Conservation (phyloP, 2,888 invertebrate genomes). For the Suillia variegata region DNA sequence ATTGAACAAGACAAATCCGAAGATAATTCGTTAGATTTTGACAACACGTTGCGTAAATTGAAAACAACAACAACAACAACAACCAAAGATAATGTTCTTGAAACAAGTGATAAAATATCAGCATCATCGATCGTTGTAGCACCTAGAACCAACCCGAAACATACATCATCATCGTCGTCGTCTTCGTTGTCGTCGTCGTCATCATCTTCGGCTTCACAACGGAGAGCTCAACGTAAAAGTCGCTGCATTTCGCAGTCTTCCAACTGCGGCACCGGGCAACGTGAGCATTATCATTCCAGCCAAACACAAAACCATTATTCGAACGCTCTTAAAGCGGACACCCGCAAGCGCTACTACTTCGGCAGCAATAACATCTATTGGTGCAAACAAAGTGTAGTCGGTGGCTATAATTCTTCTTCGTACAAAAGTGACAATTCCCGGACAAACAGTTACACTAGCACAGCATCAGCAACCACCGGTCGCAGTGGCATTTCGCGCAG, state of each 20-base stretch:
- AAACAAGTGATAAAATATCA: too few relatives aligned
- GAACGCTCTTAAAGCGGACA: slow-evolving; percentile 27
- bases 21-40: slow-evolving; percentile 22
- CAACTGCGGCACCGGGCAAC: slow-evolving; percentile 1
- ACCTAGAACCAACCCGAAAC: too few relatives aligned
- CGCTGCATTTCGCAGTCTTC: slow-evolving; percentile 38
- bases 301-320: too few relatives aligned
- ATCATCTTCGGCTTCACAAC: slow-evolving; percentile 1
- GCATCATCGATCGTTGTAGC: too few relatives aligned
- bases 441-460: not conserved
- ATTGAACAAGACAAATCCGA: slow-evolving; percentile 5
- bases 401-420: not conserved
- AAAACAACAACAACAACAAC: slow-evolving; percentile 14
- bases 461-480: not conserved
- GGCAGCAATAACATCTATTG: slow-evolving; percentile 52
- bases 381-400: slow-evolving; percentile 51
- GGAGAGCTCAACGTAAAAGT: slow-evolving; percentile 33
- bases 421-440: not conserved
- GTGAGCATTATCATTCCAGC: slow-evolving; percentile 3
- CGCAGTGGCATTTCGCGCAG: slow-evolving; percentile 39
- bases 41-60: slow-evolving; percentile 16
- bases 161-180: slow-evolving; percentile 12
- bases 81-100: slow-evolving; percentile 23
- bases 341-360: slow-evolving; percentile 48
- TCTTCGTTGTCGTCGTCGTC: slow-evolving; percentile 12